phyloP scores from a whole-genome alignment of 1,140 invertebrate genomes.

The Diabrotica undecimpunctata region DNA sequence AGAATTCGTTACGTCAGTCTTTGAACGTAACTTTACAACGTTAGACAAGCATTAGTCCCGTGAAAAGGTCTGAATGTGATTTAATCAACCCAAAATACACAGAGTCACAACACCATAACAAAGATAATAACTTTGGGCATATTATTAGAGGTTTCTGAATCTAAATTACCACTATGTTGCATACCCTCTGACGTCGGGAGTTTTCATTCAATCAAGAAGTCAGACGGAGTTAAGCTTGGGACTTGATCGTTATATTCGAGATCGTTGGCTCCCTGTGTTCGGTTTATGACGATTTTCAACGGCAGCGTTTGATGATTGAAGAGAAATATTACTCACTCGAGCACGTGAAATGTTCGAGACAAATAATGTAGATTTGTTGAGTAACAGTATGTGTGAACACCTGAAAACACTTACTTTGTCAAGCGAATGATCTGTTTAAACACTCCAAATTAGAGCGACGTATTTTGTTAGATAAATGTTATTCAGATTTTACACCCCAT shows the following conservation, averaged over 20 bases:
- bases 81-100: constrained; percentile 12
- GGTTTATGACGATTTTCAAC: no score
- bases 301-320: no score
- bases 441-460: no score
- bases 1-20: no score
- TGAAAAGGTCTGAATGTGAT: constrained; percentile 9
- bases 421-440: no score
- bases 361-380: no score
- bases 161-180: constrained; percentile 10
- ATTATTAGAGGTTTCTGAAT: constrained; percentile 10
- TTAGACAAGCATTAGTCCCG: constrained; percentile 8
- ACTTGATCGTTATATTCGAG: constrained; percentile 8
- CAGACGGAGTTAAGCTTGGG: constrained; percentile 5
- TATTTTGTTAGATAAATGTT: no score
- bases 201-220: constrained; percentile 13
- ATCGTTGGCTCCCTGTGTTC: neutral
- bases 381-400: no score
- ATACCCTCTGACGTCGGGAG: constrained; percentile 3
- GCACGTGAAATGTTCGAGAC: no score
- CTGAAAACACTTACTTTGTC: no score
- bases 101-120: constrained; percentile 6
- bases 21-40: neutral
- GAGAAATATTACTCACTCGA: no score
- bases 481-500: no score
- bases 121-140: constrained; percentile 13